phyloP scores from a whole-genome alignment of 2,797 vertebrate species.

The Miichthys miiuy region DNA sequence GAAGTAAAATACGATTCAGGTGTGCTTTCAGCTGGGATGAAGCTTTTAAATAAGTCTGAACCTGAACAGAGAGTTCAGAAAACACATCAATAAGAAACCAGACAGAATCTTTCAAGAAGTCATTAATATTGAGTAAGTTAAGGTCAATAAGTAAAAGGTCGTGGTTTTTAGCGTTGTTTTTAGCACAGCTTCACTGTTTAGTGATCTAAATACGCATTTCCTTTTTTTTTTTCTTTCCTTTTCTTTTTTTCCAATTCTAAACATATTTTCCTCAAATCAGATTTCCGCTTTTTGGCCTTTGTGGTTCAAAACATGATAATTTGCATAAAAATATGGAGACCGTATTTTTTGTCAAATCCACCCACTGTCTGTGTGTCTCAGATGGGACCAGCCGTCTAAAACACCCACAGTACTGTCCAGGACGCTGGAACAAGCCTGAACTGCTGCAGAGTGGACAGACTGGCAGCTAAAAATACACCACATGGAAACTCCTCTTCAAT shows the following conservation, averaged over 20 bases:
- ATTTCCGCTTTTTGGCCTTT: neutral
- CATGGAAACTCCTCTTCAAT: slow-evolving; percentile 68
- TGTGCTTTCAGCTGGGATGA: slow-evolving; percentile 58
- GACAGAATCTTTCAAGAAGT: slow-evolving; percentile 54
- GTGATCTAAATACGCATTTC: neutral
- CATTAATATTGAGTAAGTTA: slow-evolving; percentile 43
- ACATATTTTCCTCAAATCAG: neutral
- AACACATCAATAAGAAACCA: slow-evolving; percentile 52
- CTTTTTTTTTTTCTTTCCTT: too few species aligned
- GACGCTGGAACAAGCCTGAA: slow-evolving; percentile 27
- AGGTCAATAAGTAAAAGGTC: slow-evolving; percentile 35
- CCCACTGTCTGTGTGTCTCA: slow-evolving; percentile 20
- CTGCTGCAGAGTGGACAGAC: slow-evolving; percentile 43
- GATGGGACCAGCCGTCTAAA: slow-evolving; percentile 3
- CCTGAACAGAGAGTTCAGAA: slow-evolving; percentile 59
- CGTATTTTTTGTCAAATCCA: slow-evolving; percentile 6
- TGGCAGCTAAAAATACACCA: slow-evolving; percentile 60
- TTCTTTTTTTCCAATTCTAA: neutral
- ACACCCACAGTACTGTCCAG: slow-evolving; percentile 34
- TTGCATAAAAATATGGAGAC: slow-evolving; percentile 1
- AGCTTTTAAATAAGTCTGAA: slow-evolving; percentile 55
- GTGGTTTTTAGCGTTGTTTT: too few species aligned
- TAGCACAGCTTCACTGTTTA: slow-evolving; percentile 1
- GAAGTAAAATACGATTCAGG: slow-evolving; percentile 72
- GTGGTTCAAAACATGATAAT: neutral